These are phyloP conservation scores for Alethe castanea DNA, from an alignment of 2,113 vertebrate genomes.

Conservation along the genomic window DNA sequence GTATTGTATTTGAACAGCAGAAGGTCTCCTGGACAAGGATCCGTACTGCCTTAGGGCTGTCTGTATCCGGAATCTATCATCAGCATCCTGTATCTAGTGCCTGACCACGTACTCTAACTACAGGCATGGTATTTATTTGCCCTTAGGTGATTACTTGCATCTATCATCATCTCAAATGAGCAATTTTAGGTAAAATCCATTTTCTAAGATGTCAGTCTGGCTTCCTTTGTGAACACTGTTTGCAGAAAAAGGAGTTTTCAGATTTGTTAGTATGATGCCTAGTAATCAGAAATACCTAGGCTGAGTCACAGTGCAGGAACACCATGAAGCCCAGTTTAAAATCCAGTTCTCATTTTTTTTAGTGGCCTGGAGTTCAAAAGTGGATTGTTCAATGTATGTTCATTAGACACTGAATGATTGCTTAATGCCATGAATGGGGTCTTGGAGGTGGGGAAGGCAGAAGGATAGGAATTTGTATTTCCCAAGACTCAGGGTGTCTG, in stretches of 20 bases:
- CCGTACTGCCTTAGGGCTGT: background rate
- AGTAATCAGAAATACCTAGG: background rate
- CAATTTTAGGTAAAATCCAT: background rate
- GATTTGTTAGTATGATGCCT: background rate
- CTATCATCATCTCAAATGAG: background rate
- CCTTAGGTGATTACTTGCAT: background rate
- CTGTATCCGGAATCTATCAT: background rate
- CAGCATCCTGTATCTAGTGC: background rate
- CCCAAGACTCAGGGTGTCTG: background rate
- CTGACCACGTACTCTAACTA: background rate
- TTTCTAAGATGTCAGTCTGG: background rate
- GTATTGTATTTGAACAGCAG: background rate
- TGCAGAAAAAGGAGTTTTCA: background rate
- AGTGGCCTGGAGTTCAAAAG: background rate
- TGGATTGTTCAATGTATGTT: background rate
- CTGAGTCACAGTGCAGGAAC: background rate
- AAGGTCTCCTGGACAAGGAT: background rate
- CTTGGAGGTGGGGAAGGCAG: background rate
- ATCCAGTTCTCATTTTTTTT: background rate
- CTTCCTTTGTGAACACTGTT: background rate
- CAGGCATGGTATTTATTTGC: background rate
- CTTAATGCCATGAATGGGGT: background rate
- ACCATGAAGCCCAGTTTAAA: background rate
- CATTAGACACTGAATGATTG: background rate
- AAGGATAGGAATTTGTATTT: background rate